phyloP scores from a whole-genome alignment of 2,797 vertebrate genomes.

The Dendrocincla fuliginosa region DNA sequence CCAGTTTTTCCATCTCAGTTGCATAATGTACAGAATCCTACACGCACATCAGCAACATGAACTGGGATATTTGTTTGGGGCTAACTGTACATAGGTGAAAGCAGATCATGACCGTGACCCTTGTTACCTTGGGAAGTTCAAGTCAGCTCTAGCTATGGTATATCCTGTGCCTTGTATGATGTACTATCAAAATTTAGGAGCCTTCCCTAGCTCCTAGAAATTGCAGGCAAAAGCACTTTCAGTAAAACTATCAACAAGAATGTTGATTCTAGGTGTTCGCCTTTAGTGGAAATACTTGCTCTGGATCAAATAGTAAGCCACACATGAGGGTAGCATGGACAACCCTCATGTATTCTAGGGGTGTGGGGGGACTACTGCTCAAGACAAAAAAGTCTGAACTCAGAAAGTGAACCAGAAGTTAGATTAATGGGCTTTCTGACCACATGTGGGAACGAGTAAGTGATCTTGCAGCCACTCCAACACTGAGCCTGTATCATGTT shows the following conservation, averaged over 20 bases:
- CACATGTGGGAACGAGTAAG: conserved; percentile 33
- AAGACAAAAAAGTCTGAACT: not conserved
- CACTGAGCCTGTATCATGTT: not conserved
- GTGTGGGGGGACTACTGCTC: not conserved
- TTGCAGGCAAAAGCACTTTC: not conserved
- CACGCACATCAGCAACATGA: not conserved
- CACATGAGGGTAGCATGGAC: not conserved
- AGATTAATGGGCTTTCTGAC: conserved; percentile 51
- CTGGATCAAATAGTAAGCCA: not conserved
- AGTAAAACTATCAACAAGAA: not conserved
- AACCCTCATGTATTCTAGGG: not conserved
- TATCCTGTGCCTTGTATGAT: not conserved
- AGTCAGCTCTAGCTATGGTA: not conserved
- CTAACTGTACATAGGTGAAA: not conserved
- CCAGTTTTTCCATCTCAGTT: not conserved
- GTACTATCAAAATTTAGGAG: not conserved
- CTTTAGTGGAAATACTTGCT: not conserved
- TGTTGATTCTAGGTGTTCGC: not conserved
- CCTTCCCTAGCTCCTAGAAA: not conserved
- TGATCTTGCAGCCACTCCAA: conserved; percentile 35
- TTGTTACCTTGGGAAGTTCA: not conserved
- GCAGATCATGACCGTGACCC: not conserved
- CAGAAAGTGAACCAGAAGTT: conserved; percentile 26
- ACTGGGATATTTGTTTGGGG: accelerated
- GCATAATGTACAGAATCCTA: not conserved